Conservation (phyloP, 2,113 vertebrate genomes). For the Ophthalmolycus amberensis region DNA sequence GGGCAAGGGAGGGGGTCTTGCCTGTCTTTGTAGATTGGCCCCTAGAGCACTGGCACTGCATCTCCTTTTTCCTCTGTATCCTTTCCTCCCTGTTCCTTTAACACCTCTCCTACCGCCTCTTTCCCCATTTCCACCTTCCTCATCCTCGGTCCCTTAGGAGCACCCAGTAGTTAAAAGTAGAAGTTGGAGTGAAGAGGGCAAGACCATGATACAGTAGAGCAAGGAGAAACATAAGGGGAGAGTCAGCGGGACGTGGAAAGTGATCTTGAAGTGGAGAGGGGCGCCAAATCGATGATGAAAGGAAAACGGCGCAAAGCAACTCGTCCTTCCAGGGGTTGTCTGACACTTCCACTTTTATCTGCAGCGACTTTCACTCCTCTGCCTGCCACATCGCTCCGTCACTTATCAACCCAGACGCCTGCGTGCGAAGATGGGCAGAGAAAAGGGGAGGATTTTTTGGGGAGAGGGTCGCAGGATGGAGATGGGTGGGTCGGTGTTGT, state of each 20-base stretch:
- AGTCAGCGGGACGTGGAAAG: background rate
- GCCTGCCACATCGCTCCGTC: conserved; percentile 48
- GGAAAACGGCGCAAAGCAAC: conserved; percentile 27
- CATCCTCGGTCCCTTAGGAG: background rate
- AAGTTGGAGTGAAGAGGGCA: conserved; percentile 11
- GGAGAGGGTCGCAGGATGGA: conserved; percentile 17
- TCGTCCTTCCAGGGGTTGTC: conserved; percentile 53
- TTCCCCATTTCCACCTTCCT: conserved; percentile 5
- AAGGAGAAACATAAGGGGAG: background rate
- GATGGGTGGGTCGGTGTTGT: background rate
- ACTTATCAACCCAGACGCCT: conserved; percentile 56
- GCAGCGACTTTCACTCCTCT: conserved; percentile 51
- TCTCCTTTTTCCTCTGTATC: background rate
- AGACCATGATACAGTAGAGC: background rate
- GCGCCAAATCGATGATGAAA: conserved; percentile 18
- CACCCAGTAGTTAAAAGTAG: background rate
- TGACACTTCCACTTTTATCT: conserved; percentile 73
- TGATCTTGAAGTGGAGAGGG: conserved; percentile 20
- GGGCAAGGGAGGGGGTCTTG: conserved; percentile 59
- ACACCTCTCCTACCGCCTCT: background rate
- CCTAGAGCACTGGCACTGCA: conserved; percentile 49
- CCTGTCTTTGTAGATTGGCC: conserved; percentile 75
- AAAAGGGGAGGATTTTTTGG: conserved; percentile 5
- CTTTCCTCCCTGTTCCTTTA: conserved; percentile 5
- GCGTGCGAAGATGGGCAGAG: conserved; percentile 8